These are phyloP conservation scores for Macrophya alboannulata DNA, from an alignment of 2,888 invertebrate genomes.

Conservation along the genomic window DNA sequence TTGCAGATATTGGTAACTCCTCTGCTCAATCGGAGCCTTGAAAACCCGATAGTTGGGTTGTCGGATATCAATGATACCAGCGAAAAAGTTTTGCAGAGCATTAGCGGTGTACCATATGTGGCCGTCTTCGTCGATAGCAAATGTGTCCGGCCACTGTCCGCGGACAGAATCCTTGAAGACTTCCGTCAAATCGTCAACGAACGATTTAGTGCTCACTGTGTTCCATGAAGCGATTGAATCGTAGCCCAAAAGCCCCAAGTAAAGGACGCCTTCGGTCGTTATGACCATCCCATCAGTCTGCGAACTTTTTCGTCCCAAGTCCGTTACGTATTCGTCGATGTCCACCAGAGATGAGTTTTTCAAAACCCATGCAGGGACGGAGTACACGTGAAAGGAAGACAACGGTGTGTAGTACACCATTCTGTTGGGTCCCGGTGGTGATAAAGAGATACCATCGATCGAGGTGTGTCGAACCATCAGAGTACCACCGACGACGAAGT, in stretches of 20 bases:
- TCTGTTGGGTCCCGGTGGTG: conserved; percentile 80
- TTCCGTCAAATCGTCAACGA: conserved; percentile 83
- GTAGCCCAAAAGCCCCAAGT: conserved; percentile 86
- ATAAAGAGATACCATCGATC: conserved; percentile 88
- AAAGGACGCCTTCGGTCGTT: conserved; percentile 86
- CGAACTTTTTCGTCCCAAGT: conserved; percentile 85
- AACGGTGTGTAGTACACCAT: conserved; percentile 86
- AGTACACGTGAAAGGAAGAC: conserved; percentile 86
- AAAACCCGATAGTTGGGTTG: conserved; percentile 88
- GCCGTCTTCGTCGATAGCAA: conserved; percentile 86
- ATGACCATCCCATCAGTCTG: conserved; percentile 90
- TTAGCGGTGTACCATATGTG: conserved; percentile 82
- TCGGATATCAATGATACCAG: conserved; percentile 82
- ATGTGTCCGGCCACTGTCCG: conserved; percentile 89
- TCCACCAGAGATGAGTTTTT: conserved; percentile 81
- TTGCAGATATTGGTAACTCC: conserved; percentile 84
- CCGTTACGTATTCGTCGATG: conserved; percentile 80
- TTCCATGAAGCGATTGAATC: conserved; percentile 89
- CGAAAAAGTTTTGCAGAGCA: conserved; percentile 80
- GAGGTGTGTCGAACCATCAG: conserved; percentile 83
- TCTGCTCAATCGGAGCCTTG: conserved; percentile 83
- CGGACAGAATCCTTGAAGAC: conserved; percentile 86
- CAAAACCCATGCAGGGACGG: conserved; percentile 84
- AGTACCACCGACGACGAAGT: conserved; percentile 84
- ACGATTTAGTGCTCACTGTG: conserved; percentile 81